Evolutionary conservation across 2,797 vertebrate genomes (phyloP), one percentile per base, ranked within the genome.

Genomic region (Danio aesculapii): DNA sequence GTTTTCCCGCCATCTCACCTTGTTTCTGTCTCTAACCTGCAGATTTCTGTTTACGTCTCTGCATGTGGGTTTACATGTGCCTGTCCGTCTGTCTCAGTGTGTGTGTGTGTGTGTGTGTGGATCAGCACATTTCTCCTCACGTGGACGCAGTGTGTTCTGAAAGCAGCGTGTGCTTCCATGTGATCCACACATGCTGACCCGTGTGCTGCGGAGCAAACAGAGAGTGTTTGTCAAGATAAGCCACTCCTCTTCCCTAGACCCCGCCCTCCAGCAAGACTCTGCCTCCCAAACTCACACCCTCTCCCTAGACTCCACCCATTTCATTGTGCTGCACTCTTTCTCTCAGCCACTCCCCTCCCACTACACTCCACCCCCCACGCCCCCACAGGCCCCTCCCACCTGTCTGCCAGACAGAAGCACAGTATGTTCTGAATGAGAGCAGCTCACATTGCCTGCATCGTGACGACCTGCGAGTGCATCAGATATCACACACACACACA

Each of bases 121-220:
- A 41, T 13, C 75, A 4, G 43, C 77, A 78, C 82, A 86, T 81
- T 84, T 50, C 55, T 6, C 12, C 77, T 88, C 87, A 83, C 79
- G 77, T 89, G 86, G 66, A 61, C 53, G 2, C 63, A 44, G 68
- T 81, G 71, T 86, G 79, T 87, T 88, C 88, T 16, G 84, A 84
- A 85, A 85, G 84, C 88, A 83, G 89, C 74, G 62, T 89, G 91
- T 81, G 0, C 49, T 46, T 78, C 90, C 92, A 91, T 92, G 92
- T 94, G 93, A 94, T 63, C 13, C 81, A 92, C 92, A 92, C 92
- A 91, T 90, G 92, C 89, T 17, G 78, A 70, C 47, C 88, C 86
- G 86, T 91, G 92, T 92, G 91, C 88, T 61, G 84, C 49, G 6
- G 19, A 6, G 49, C n/a, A 55, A 62, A 64, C 49, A 55, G 82